Evolutionary conservation across 2,888 invertebrate species (phyloP).

Genomic region (Trichopoda pennipes): DNA sequence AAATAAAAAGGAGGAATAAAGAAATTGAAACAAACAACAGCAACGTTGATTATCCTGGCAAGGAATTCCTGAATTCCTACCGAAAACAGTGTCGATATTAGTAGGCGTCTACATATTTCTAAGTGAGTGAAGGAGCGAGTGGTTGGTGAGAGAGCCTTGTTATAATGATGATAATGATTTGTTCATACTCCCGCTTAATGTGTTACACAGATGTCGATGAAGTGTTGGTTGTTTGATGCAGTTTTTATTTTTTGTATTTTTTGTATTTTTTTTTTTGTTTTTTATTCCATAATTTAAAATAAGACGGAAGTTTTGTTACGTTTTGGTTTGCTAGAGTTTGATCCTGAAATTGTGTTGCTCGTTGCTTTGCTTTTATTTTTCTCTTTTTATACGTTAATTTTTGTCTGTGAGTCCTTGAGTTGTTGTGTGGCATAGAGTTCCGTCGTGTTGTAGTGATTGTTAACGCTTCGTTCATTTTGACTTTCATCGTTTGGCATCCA

Average conservation of each 20-base stretch:
- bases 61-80: slow-evolving; percentile 32
- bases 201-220: slow-evolving; percentile 21
- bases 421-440: slow-evolving; percentile 67
- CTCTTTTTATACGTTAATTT: slow-evolving; percentile 69
- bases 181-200: slow-evolving; percentile 8
- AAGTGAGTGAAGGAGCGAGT: no score
- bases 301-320: slow-evolving; percentile 68
- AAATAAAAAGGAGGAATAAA: slow-evolving; percentile 9
- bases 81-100: slow-evolving; percentile 1
- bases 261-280: slow-evolving; percentile 48
- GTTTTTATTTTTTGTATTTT: no score
- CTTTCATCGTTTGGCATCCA: slow-evolving; percentile 51
- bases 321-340: slow-evolving; percentile 68
- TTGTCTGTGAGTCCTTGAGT: slow-evolving; percentile 71
- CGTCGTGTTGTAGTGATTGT: slow-evolving; percentile 46
- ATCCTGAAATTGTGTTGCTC: slow-evolving; percentile 73
- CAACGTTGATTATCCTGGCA: slow-evolving; percentile 34
- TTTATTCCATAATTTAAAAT: slow-evolving; percentile 47
- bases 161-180: slow-evolving; percentile 55
- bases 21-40: slow-evolving; percentile 2
- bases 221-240: slow-evolving; percentile 49
- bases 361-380: slow-evolving; percentile 48
- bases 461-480: slow-evolving; percentile 65
- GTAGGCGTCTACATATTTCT: slow-evolving; percentile 58
- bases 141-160: slow-evolving; percentile 27